Evolutionary conservation across 1,140 invertebrate species (phyloP), one percentile per base, ranked within the genome.

Genomic region (Drosophila guanche): DNA sequence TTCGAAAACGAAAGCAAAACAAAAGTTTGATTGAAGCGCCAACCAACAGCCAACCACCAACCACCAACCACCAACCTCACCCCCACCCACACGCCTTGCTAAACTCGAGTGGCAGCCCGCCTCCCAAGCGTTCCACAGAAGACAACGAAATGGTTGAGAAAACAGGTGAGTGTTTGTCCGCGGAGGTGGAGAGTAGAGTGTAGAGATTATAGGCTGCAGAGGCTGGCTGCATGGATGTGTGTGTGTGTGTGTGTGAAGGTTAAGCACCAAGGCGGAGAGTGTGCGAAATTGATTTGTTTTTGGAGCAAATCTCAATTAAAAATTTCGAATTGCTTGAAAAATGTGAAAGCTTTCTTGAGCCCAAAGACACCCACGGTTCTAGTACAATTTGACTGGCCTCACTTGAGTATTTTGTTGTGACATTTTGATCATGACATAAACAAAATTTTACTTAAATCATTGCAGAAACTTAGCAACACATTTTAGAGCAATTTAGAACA

Each of bases 81-180:
- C 29, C 3, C 29, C 29, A 33, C 29, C 29, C 8, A 33, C 66
- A 86, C 80, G 80, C 81, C 58, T 47, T 63, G 47, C 71, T 67
- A 56, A 72, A 58, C 53, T 84, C 80, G 51, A 84, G 80, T 80
- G 73, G 71, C 80, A 68, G 52, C 48, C 72, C 8, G 8, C 42
- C 56, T 48, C 23, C 48, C 56, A 42, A 7, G 33, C 47, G 50
- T 5, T 27, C 22, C 40, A 47, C 58, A 56, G 53, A 76, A 54
- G 73, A 76, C 47, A 29, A 51, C 54, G 46, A 84, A 83, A 88
- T 88, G 83, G 83, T 88, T 57, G 84, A 88, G 79, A 88, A 88
- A 79, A 89, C 83, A 89, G 83, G 83, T 88, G 79, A 88, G 83
- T 84, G 50, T 41, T 8, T 33, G 29, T 10, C 29, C 29, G 8